phyloP scores from a whole-genome alignment of 2,113 vertebrate genomes.

The Vicugna pacos region DNA sequence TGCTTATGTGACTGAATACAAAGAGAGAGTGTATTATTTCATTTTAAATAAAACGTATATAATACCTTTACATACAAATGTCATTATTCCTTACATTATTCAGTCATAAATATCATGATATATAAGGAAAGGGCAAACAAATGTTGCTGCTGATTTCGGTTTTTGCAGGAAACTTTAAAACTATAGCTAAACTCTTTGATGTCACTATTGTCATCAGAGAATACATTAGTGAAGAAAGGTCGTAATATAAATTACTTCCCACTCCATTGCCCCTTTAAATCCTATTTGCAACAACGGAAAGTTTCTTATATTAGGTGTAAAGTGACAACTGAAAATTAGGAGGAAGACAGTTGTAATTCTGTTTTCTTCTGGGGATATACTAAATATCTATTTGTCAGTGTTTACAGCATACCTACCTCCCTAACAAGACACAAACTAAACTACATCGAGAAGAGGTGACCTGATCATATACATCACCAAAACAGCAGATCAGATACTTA shows the following conservation, averaged over 20 bases:
- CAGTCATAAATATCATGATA: neutral
- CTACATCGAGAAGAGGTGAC: neutral
- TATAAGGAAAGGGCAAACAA: neutral
- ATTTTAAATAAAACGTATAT: conserved; percentile 15
- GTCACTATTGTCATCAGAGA: conserved; percentile 6
- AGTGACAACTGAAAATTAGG: conserved; percentile 35
- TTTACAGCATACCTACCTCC: neutral
- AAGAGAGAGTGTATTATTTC: neutral
- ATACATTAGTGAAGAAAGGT: conserved; percentile 39
- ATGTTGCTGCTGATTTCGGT: neutral
- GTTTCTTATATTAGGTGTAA: neutral
- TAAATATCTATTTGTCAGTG: conserved; percentile 14
- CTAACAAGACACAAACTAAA: neutral
- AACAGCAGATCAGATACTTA: neutral
- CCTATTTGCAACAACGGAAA: conserved; percentile 34
- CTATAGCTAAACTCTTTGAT: conserved; percentile 26
- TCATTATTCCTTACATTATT: neutral
- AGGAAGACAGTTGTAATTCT: conserved; percentile 8
- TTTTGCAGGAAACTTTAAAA: conserved; percentile 39
- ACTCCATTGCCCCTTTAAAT: neutral
- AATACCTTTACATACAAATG: neutral
- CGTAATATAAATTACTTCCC: conserved; percentile 11
- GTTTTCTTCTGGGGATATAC: neutral
- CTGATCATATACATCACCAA: neutral
- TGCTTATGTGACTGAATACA: neutral